Evolutionary conservation across 2,797 vertebrate species (phyloP).

Genomic region (Allenopithecus nigroviridis): DNA sequence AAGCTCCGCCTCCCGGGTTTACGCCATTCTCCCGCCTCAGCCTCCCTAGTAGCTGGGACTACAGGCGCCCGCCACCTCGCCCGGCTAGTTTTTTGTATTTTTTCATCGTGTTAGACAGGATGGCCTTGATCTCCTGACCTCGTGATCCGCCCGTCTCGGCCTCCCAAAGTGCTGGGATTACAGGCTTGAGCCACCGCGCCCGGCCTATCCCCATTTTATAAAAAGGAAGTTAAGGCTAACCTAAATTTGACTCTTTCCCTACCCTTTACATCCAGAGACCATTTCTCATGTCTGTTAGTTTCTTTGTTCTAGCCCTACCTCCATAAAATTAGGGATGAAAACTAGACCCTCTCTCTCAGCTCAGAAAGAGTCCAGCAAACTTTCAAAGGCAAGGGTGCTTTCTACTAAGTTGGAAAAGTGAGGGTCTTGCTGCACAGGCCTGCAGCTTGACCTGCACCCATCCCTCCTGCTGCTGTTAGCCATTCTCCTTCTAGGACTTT

Average conservation of each 20-base stretch:
- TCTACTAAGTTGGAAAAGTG: neutral
- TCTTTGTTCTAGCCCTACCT: neutral
- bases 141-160: too few relatives aligned
- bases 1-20: too few relatives aligned
- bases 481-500: neutral
- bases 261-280: neutral
- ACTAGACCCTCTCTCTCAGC: neutral
- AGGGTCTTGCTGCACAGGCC: neutral
- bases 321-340: neutral
- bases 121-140: too few relatives aligned
- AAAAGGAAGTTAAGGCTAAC: neutral
- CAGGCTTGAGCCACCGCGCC: too few relatives aligned
- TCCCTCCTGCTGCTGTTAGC: neutral
- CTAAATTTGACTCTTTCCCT: neutral
- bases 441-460: rapidly evolving
- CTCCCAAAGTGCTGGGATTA: too few relatives aligned
- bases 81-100: too few relatives aligned
- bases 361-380: neutral
- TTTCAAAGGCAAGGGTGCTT: neutral
- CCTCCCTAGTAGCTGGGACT: too few relatives aligned
- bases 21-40: too few relatives aligned
- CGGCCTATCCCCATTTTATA: neutral
- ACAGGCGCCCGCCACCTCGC: too few relatives aligned
- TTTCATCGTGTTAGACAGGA: too few relatives aligned
- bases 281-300: neutral